Conservation (phyloP, 2,797 vertebrate genomes). For the Lacerta agilis region DNA sequence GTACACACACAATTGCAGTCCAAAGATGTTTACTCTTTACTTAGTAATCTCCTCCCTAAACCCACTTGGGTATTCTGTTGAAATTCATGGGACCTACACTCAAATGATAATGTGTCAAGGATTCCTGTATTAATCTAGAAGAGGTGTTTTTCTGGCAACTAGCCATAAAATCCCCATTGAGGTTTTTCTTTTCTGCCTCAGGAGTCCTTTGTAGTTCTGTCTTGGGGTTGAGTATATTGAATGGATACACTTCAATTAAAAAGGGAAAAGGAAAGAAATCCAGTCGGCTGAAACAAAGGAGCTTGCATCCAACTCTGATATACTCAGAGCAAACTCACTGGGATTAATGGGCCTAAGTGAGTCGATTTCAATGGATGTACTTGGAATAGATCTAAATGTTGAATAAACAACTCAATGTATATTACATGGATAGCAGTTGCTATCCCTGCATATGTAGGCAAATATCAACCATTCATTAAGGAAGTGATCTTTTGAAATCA, state of each 20-base stretch:
- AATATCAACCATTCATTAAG: not conserved
- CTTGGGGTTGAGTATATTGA: not conserved
- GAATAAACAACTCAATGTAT: no score
- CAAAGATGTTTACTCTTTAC: not conserved
- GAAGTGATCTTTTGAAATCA: no score
- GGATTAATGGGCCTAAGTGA: no score
- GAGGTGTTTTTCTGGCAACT: not conserved
- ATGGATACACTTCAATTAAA: not conserved
- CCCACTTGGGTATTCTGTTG: not conserved
- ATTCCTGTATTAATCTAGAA: not conserved
- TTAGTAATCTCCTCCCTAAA: not conserved
- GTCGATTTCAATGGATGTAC: no score
- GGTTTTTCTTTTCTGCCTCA: not conserved
- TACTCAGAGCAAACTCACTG: no score
- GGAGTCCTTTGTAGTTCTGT: not conserved
- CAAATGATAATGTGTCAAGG: not conserved
- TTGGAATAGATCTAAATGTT: no score
- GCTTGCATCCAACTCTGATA: no score
- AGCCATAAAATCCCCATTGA: not conserved
- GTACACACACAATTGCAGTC: no score
- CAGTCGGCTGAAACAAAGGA: not conserved
- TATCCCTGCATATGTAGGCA: not conserved
- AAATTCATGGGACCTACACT: not conserved
- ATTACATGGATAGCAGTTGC: not conserved
- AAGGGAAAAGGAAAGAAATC: no score